phyloP scores from a whole-genome alignment of 2,888 invertebrate species.

The Drosophila atroscutellata region DNA sequence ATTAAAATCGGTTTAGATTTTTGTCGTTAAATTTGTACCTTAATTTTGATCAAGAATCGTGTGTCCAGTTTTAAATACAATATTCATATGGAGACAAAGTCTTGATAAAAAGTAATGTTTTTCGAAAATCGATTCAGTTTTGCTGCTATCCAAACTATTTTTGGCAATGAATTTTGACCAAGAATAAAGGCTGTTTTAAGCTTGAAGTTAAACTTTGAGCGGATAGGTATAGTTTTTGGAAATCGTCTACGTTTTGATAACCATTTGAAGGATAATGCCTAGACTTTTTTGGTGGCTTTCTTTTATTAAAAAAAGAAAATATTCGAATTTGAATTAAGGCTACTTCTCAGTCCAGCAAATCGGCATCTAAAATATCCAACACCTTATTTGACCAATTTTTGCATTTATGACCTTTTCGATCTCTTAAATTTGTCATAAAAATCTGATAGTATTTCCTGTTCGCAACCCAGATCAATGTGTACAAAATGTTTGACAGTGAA shows the following conservation, averaged over 20 bases:
- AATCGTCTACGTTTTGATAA: background rate
- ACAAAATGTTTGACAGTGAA: background rate
- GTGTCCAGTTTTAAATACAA: background rate
- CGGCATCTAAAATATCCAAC: background rate
- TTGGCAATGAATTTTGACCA: background rate
- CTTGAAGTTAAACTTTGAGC: background rate
- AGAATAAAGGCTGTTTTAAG: background rate
- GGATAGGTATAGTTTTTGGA: background rate
- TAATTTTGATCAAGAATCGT: background rate
- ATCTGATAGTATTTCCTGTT: background rate
- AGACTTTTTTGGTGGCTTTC: background rate
- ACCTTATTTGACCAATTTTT: background rate
- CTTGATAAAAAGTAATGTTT: background rate
- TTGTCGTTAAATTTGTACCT: too few species aligned
- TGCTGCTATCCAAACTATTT: background rate
- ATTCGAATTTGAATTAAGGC: background rate
- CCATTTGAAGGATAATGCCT: background rate
- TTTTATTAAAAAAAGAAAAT: background rate
- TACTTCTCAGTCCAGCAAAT: background rate
- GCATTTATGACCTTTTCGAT: background rate
- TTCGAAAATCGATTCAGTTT: background rate
- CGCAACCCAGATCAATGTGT: background rate
- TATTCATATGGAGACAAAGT: background rate
- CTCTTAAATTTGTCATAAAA: background rate
- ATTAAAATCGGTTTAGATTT: background rate